Evolutionary conservation across 2,113 vertebrate species (phyloP), one percentile per base, ranked within the genome.

Genomic region (Ceyx cyanopectus): DNA sequence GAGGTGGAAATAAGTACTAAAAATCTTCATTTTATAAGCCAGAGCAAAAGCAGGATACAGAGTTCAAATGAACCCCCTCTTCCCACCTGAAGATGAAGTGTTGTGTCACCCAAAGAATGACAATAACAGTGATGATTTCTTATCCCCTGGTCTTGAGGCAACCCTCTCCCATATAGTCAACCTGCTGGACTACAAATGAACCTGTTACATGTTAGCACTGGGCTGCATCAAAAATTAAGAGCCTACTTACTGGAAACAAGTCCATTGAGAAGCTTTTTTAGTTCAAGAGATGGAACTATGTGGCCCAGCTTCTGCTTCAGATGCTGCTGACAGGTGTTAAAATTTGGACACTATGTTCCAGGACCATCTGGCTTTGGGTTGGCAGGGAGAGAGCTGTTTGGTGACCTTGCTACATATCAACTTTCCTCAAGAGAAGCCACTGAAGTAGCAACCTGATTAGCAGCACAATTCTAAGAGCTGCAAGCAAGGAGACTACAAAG

Each of bases 151-250:
- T 87, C 46, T 82, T 70, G 72, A 32, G 56, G 41, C 8, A 83
- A 82, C 73, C n/a, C 18, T 62, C 58, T 94, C 37, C 51, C 30
- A 40, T 30, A 21, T 0, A 30, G 43, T 69, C 58, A 66, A 62
- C 21, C 27, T 57, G 34, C 14, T 50, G 58, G 32, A 46, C 62
- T 69, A 48, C 34, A 87, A 50, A 65, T 37, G 7, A 46, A 65
- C 45, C 7, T 0, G 0, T 45, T 67, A 2, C 1, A 22, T 22
- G 21, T 66, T 78, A 78, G 43, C 23, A 56, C 26, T 56, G 41
- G 16, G 27, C 46, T 74, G 14, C 56, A 80, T 3, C 8, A 34
- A 65, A 80, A 77, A 86, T 41, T 5, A 75, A 63, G 68, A 63
- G 10, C 43, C 43, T 76, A 65, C 14, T 73, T 43, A 45, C 7